phyloP scores from a whole-genome alignment of 2,888 invertebrate genomes.

The Melinaea menophilus region DNA sequence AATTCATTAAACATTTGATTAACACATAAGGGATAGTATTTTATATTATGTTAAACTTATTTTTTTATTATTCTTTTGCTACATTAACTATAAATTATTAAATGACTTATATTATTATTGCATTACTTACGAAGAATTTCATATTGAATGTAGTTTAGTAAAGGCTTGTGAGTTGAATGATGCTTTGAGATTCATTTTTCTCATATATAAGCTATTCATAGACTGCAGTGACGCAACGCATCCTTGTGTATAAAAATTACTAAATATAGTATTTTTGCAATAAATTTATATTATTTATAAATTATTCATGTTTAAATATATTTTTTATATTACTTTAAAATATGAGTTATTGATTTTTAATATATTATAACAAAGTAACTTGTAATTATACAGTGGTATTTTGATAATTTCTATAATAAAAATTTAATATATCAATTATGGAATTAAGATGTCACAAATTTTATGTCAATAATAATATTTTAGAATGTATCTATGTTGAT shows the following conservation, averaged over 20 bases:
- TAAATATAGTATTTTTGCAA: background rate
- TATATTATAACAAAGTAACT: too few relatives aligned
- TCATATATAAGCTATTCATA: constrained; percentile 2
- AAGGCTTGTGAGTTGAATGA: constrained; percentile 8
- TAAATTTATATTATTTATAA: background rate
- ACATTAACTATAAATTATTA: too few relatives aligned
- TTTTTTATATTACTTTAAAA: too few relatives aligned
- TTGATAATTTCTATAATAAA: too few relatives aligned
- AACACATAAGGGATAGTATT: background rate
- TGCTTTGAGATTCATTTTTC: background rate
- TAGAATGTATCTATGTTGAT: too few relatives aligned
- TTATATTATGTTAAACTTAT: background rate
- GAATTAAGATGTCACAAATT: too few relatives aligned
- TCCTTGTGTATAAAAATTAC: constrained; percentile 6
- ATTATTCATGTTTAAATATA: background rate
- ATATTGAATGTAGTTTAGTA: constrained; percentile 7
- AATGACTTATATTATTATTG: too few relatives aligned
- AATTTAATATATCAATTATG: too few relatives aligned
- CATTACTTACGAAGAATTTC: constrained; percentile 11
- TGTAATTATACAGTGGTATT: too few relatives aligned
- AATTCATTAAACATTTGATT: background rate
- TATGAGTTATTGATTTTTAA: too few relatives aligned
- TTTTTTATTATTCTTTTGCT: too few relatives aligned
- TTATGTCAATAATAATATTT: too few relatives aligned
- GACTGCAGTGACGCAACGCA: constrained; percentile 7